Evolutionary conservation across 2,888 invertebrate genomes (phyloP).

Genomic region (Eretmocerus hayati): DNA sequence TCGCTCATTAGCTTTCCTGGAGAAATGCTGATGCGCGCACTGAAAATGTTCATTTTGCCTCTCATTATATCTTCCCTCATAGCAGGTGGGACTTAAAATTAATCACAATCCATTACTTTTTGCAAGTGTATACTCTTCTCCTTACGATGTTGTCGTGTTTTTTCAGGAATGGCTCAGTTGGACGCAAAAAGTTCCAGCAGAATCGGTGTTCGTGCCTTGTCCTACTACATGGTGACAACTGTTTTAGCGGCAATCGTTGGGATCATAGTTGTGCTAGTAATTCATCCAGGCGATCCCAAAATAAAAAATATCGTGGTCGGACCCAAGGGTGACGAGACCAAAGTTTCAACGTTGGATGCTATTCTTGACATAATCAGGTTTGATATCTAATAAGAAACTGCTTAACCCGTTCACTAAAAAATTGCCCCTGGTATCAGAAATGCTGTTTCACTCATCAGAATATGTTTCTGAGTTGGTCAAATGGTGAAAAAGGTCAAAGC

Average conservation of each 20-base stretch:
- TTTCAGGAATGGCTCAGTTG: slow-evolving; percentile 56
- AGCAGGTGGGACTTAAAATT: slow-evolving; percentile 46
- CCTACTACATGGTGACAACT: slow-evolving; percentile 61
- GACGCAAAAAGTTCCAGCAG: slow-evolving; percentile 59
- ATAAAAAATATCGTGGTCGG: slow-evolving; percentile 38
- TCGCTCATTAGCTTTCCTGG: slow-evolving; percentile 60
- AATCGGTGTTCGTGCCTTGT: slow-evolving; percentile 57
- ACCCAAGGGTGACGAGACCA: slow-evolving; percentile 27
- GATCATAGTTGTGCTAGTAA: slow-evolving; percentile 55
- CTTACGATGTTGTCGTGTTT: neutral
- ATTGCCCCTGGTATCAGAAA: too few species aligned
- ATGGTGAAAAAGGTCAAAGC: too few species aligned
- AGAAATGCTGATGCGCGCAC: slow-evolving; percentile 59
- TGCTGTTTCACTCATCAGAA: too few species aligned
- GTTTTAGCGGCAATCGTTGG: slow-evolving; percentile 59
- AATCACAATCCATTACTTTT: neutral
- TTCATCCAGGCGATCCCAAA: slow-evolving; percentile 58
- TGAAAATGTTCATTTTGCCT: slow-evolving; percentile 64
- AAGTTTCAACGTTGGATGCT: slow-evolving; percentile 53
- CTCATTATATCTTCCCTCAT: slow-evolving; percentile 61
- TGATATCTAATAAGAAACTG: neutral
- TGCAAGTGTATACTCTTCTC: neutral
- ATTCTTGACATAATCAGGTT: slow-evolving; percentile 56
- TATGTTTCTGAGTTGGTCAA: too few species aligned
- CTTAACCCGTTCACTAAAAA: neutral